Percentiles rank a stretch among this genome's conserved stretches.
phyloP scores from a whole-genome alignment of 2,797 vertebrate species.

The Geotrypetes seraphini region DNA sequence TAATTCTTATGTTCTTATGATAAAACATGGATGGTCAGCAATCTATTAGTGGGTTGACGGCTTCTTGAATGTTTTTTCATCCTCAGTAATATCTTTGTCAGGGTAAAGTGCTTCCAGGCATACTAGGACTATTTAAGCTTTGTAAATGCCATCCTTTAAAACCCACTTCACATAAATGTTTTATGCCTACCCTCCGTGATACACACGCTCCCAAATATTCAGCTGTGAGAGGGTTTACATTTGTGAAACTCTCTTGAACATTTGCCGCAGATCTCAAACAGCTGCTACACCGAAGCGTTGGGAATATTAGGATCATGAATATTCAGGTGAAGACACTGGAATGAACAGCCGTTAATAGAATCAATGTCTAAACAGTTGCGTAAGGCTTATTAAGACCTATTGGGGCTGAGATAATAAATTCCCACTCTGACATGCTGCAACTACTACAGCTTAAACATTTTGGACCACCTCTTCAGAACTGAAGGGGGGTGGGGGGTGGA shows the following conservation, averaged over 20 bases:
- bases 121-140: slow-evolving; percentile 39
- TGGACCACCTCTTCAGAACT: slow-evolving; percentile 57
- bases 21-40: not conserved
- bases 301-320: slow-evolving; percentile 86
- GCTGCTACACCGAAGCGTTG: slow-evolving; percentile 73
- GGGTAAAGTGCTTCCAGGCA: slow-evolving; percentile 41
- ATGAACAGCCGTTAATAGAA: slow-evolving; percentile 83
- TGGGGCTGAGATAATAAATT: slow-evolving; percentile 66
- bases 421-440: slow-evolving; percentile 59
- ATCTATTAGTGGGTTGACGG: slow-evolving; percentile 23
- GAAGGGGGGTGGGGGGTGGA: slow-evolving; percentile 47
- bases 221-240: slow-evolving; percentile 65
- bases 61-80: slow-evolving; percentile 37
- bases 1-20: no score
- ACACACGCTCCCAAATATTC: slow-evolving; percentile 44
- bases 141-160: slow-evolving; percentile 39
- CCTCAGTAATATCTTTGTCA: slow-evolving; percentile 40
- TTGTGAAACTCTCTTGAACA: slow-evolving; percentile 68
- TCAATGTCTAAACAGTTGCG: slow-evolving; percentile 75
- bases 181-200: slow-evolving; percentile 47
- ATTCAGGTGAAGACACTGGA: slow-evolving; percentile 82
- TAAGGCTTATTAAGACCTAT: slow-evolving; percentile 73
- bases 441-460: slow-evolving; percentile 62
- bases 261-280: slow-evolving; percentile 71
- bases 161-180: slow-evolving; percentile 54